Evolutionary conservation across 2,797 vertebrate species (phyloP).

Genomic region (Novumbra hubbsi): DNA sequence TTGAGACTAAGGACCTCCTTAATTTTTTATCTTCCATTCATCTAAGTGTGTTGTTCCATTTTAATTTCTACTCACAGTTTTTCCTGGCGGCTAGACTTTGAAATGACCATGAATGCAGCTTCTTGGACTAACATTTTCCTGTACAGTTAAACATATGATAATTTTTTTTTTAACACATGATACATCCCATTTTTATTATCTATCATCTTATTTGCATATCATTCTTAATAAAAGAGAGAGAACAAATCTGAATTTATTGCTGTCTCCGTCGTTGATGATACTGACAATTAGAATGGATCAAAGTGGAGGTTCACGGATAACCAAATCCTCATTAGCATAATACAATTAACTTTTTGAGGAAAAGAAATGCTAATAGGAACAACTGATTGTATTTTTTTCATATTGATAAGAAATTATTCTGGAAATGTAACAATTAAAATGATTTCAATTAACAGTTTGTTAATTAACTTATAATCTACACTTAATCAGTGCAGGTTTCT

Average conservation of each 20-base stretch:
- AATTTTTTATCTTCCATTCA: slow-evolving; percentile 25
- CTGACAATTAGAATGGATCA: slow-evolving; percentile 94
- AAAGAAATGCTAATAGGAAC: slow-evolving; percentile 89
- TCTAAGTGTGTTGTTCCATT: slow-evolving; percentile 58
- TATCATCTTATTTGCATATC: slow-evolving; percentile 87
- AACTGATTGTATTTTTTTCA: slow-evolving; percentile 86
- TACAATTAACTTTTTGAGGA: slow-evolving; percentile 92
- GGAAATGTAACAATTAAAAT: slow-evolving; percentile 90
- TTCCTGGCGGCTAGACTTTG: slow-evolving; percentile 82
- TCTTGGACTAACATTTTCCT: slow-evolving; percentile 80
- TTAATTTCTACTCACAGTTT: slow-evolving; percentile 75
- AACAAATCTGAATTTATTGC: slow-evolving; percentile 91
- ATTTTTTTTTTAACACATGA: no score
- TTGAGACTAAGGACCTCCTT: neutral
- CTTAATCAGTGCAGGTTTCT: slow-evolving; percentile 80
- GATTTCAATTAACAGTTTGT: slow-evolving; percentile 91
- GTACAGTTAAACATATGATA: slow-evolving; percentile 86
- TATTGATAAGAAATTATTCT: slow-evolving; percentile 87
- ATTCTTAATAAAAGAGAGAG: slow-evolving; percentile 74
- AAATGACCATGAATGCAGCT: slow-evolving; percentile 84
- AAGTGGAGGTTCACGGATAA: slow-evolving; percentile 90
- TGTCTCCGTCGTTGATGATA: slow-evolving; percentile 94
- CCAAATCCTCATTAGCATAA: slow-evolving; percentile 91
- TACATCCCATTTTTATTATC: slow-evolving; percentile 93
- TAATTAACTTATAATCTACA: slow-evolving; percentile 91